Evolutionary conservation across 2,888 invertebrate genomes (phyloP).

Genomic region (Mimachlamys varia): DNA sequence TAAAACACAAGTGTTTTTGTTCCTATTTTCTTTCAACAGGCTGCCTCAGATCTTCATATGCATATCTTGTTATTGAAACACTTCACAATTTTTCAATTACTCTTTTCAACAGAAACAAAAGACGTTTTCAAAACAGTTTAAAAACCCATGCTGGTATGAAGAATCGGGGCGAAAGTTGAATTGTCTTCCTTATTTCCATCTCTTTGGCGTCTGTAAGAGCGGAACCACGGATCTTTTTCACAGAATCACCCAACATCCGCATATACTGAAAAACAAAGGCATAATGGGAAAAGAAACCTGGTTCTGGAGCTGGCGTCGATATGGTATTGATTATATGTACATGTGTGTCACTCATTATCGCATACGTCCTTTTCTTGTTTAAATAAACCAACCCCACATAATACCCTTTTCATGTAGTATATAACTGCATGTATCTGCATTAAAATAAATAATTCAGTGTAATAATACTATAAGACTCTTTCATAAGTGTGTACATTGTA

Average conservation of each 20-base stretch:
- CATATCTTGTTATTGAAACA: too few relatives aligned
- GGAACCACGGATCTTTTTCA: slow-evolving; percentile 68
- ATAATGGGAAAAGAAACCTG: slow-evolving; percentile 64
- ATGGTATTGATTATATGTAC: slow-evolving; percentile 48
- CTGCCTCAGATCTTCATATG: too few relatives aligned
- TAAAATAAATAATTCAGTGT: too few relatives aligned
- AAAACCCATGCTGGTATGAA: slow-evolving; percentile 68
- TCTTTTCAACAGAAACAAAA: slow-evolving; percentile 56
- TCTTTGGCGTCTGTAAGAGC: slow-evolving; percentile 69
- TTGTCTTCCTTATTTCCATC: slow-evolving; percentile 70
- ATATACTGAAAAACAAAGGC: slow-evolving; percentile 61
- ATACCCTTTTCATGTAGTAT: too few relatives aligned
- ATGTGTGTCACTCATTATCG: too few relatives aligned
- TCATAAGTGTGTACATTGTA: too few relatives aligned
- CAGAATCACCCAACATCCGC: slow-evolving; percentile 61
- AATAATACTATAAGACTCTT: too few relatives aligned
- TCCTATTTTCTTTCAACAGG: too few relatives aligned
- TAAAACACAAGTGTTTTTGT: too few relatives aligned
- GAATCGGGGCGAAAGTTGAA: slow-evolving; percentile 41
- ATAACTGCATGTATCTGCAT: too few relatives aligned
- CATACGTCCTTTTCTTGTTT: too few relatives aligned
- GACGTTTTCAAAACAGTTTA: slow-evolving; percentile 55
- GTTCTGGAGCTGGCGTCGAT: slow-evolving; percentile 68
- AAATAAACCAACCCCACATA: too few relatives aligned
- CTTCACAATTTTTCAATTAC: background rate